Base-by-base conservation (phyloP, 2,888 invertebrate species). In the Opisthograptis luteolata region DNA sequence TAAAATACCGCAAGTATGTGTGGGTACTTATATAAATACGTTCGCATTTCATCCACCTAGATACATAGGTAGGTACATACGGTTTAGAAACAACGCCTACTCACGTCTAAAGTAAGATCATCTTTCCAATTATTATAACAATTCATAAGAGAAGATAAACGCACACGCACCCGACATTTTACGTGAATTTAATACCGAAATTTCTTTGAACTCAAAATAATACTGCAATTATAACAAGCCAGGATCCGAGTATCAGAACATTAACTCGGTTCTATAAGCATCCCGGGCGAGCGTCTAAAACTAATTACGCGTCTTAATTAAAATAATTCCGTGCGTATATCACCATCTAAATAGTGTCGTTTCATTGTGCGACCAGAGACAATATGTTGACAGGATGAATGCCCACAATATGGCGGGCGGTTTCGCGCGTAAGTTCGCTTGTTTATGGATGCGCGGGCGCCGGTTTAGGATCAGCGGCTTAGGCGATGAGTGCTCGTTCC, bases 361-460 rank as follows among this genome's bases (percentile, higher is more conserved):
- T 80, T 83, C 84, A 86, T 87, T 87, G 87, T 85, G 81, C 73
- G 73, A 65, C 73, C 84, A 74, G 70, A 82, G 87, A 89, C 87
- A 87, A 86, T 85, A 86, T 84, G 89, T 84, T 88, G 90, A 90
- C 88, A 89, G 87, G 78, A 86, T 85, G 85, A 88, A 87, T 80
- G 86, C 74, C 78, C 81, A 77, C 85, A 84, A 73, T 73, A 84
- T 84, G 88, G 87, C 85, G 76, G 73, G 67, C 70, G 74, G 79
- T 78, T 83, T 84, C 82, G 80, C 83, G 84, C 85, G 86, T 85
- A 87, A 85, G 79, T 84, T 71, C 68, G 54, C 73, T 81, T 84
- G 86, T 87, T 88, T 87, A 88, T 85, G 77, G 80, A 44, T 76
- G 83, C 84, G 81, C 82, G 67, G 60, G 79, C 84, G 85, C 84